A percentile compares a stretch with the other conserved stretches of the same genome.
Conservation (phyloP, 2,113 vertebrate genomes). For the Gavia stellata region DNA sequence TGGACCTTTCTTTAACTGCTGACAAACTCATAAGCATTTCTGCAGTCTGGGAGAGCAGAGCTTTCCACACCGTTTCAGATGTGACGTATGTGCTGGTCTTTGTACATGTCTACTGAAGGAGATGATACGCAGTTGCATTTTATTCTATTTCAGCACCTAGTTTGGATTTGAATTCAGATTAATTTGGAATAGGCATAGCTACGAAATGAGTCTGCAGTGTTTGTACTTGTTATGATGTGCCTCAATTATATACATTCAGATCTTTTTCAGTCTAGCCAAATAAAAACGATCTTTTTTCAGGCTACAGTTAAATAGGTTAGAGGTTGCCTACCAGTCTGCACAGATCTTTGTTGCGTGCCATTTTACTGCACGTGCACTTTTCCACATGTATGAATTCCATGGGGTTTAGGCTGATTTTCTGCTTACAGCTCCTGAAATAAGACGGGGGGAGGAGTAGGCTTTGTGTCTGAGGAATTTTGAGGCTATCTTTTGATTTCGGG, state of each 20-base stretch:
- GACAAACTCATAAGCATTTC: not conserved
- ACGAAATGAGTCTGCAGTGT: not conserved
- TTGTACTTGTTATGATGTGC: not conserved
- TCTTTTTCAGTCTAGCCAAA: not conserved
- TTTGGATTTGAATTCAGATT: slow-evolving; percentile 34
- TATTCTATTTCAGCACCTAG: slow-evolving; percentile 18
- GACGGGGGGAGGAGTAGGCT: not conserved
- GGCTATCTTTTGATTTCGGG: not conserved
- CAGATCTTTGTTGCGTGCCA: not conserved
- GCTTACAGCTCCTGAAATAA: not conserved
- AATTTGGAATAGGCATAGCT: slow-evolving; percentile 33
- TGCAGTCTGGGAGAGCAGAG: not conserved
- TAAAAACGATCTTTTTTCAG: not conserved
- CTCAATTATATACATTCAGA: not conserved
- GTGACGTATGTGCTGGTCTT: not conserved
- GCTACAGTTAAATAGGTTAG: not conserved
- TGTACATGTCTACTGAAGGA: not conserved
- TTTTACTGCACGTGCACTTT: not conserved
- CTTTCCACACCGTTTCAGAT: not conserved
- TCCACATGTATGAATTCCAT: not conserved
- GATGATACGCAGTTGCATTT: not conserved
- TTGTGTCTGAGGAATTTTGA: not conserved
- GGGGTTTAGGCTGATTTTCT: not conserved
- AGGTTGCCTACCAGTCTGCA: not conserved
- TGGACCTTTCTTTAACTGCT: not conserved